Percentiles rank a stretch among this genome's conserved stretches.
Conservation (phyloP, 2,113 vertebrate genomes). For the Candoia aspera region DNA sequence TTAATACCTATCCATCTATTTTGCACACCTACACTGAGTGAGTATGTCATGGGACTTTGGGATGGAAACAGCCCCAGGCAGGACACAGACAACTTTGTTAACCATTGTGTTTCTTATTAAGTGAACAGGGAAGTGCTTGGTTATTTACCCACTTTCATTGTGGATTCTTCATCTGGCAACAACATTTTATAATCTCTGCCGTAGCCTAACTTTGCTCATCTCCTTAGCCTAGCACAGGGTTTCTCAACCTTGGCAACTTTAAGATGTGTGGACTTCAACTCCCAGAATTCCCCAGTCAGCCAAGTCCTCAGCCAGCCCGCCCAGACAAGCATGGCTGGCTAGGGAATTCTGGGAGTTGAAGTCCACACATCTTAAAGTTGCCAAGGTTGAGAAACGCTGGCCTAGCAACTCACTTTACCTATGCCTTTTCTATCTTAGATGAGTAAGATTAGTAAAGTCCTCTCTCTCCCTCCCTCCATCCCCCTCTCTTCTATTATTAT, state of each 20-base stretch:
- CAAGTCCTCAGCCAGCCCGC: no score
- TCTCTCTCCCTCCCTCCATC: neutral
- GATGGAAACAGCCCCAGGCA: neutral
- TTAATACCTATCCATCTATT: neutral
- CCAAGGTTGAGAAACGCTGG: no score
- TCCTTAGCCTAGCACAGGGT: neutral
- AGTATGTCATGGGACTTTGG: neutral
- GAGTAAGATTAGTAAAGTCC: neutral
- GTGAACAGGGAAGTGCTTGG: neutral
- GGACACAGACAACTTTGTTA: neutral
- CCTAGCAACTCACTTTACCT: neutral
- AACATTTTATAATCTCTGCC: neutral
- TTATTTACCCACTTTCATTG: neutral
- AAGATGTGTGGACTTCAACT: no score
- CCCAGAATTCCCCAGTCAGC: no score
- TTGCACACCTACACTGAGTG: neutral
- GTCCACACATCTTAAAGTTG: no score
- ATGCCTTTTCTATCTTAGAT: neutral
- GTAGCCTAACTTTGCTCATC: neutral
- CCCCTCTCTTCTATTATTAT: neutral
- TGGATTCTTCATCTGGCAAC: neutral
- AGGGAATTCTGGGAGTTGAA: no score
- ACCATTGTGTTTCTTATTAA: neutral
- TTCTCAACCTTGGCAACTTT: no score
- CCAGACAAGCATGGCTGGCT: no score